These are phyloP conservation scores for Drosophila sordidula DNA, from an alignment of 2,888 invertebrate species.

Conservation along the genomic window DNA sequence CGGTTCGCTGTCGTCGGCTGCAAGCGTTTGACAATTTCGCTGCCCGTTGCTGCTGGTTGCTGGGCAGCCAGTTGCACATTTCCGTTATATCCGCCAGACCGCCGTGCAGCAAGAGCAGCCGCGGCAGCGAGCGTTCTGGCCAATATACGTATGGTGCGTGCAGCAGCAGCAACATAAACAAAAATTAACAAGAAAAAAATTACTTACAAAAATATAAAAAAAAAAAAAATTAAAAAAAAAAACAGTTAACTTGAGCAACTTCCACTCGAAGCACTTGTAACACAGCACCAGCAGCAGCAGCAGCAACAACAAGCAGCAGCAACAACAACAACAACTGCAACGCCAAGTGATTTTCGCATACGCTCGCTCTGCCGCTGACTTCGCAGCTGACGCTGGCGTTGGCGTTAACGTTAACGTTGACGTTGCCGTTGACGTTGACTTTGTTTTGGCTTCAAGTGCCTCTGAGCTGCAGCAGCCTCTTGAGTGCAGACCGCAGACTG, in stretches of 20 bases:
- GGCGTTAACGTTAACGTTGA: conserved; percentile 42
- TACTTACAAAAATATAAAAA: conserved; percentile 1
- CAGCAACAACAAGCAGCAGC: conserved; percentile 7
- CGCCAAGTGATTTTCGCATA: conserved; percentile 55
- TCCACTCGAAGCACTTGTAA: conserved; percentile 43
- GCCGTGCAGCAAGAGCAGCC: conserved; percentile 59
- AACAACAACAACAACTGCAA: conserved; percentile 40
- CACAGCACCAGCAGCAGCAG: conserved; percentile 5
- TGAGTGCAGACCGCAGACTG: conserved; percentile 32
- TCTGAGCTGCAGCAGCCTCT: conserved; percentile 45
- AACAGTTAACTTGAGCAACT: conserved; percentile 30
- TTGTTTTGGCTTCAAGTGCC: conserved; percentile 57
- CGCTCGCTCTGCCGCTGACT: conserved; percentile 39
- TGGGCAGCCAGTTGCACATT: conserved; percentile 76
- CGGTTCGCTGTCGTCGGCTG: conserved; percentile 50
- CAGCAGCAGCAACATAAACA: conserved; percentile 27
- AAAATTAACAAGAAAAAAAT: not conserved
- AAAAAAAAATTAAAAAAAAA: not conserved
- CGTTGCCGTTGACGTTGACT: conserved; percentile 54
- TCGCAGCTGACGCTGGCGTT: conserved; percentile 54
- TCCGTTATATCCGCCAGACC: conserved; percentile 76
- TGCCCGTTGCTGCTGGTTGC: conserved; percentile 53
- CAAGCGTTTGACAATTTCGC: conserved; percentile 70
- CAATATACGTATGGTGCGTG: conserved; percentile 41
- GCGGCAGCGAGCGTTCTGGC: conserved; percentile 23